Evolutionary conservation across 2,797 vertebrate species (phyloP).

Genomic region (Spinus olivaceus): DNA sequence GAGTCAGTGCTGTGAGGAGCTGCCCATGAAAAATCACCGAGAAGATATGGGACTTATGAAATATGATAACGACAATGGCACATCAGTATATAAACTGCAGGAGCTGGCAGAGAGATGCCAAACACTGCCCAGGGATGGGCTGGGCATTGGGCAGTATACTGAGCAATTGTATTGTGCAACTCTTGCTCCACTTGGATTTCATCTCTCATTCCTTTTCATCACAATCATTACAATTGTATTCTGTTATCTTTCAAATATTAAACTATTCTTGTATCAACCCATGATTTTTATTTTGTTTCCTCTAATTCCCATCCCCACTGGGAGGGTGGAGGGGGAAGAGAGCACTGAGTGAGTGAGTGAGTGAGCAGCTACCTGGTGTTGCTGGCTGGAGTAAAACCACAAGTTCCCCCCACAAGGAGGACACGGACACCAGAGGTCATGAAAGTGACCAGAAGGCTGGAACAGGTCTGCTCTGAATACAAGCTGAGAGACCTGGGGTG

Average conservation of each 20-base stretch:
- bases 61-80: no score
- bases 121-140: no score
- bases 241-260: not conserved
- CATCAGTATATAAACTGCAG: not conserved
- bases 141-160: not conserved
- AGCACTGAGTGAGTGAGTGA: not conserved
- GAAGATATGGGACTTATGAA: no score
- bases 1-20: no score
- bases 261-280: not conserved
- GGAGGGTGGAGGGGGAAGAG: not conserved
- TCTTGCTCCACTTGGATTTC: not conserved
- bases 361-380: not conserved
- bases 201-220: not conserved
- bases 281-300: not conserved
- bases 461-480: not conserved
- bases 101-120: not conserved
- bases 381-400: not conserved
- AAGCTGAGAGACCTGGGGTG: not conserved
- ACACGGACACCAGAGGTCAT: not conserved
- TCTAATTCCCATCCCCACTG: not conserved
- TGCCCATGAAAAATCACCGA: no score
- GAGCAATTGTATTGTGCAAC: not conserved
- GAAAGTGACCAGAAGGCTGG: not conserved
- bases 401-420: fast-evolving
- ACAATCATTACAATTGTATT: not conserved